Percentiles rank a stretch among this genome's conserved stretches.
phyloP scores from a whole-genome alignment of 2,888 invertebrate genomes.

The Pecten maximus region DNA sequence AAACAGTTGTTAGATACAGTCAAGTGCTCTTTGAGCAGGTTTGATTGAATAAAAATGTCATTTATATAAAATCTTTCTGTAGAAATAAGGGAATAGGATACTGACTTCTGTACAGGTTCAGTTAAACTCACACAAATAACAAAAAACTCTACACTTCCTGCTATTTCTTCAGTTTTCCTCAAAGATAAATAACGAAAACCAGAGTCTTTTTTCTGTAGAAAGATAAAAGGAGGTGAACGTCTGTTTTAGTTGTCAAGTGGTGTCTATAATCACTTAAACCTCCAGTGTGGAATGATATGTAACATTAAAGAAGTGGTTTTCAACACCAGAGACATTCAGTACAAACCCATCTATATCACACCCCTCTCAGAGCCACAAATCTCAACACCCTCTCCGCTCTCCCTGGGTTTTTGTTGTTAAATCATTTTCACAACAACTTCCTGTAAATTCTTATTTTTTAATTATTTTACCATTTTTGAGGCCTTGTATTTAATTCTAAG shows the following conservation, averaged over 20 bases:
- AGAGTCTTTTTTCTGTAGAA: background rate
- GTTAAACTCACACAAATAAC: background rate
- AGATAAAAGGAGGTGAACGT: background rate
- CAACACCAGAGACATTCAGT: background rate
- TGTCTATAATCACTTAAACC: background rate
- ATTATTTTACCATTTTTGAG: background rate
- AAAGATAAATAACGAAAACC: background rate
- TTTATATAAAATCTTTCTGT: background rate
- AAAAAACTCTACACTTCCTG: background rate
- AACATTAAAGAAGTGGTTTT: conserved; percentile 32
- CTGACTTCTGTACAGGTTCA: background rate
- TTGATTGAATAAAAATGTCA: background rate
- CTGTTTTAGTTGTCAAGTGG: conserved; percentile 33
- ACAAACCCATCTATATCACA: conserved; percentile 6
- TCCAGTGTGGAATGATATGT: background rate
- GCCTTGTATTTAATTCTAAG: background rate
- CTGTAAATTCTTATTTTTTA: background rate
- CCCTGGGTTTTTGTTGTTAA: background rate
- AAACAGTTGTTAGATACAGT: background rate
- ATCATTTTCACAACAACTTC: background rate
- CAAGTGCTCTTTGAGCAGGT: background rate
- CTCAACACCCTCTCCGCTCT: background rate
- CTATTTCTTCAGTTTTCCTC: background rate
- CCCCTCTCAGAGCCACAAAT: background rate
- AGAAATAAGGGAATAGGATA: background rate